Conservation (phyloP, 2,113 vertebrate species). For the Laticauda laticaudata region DNA sequence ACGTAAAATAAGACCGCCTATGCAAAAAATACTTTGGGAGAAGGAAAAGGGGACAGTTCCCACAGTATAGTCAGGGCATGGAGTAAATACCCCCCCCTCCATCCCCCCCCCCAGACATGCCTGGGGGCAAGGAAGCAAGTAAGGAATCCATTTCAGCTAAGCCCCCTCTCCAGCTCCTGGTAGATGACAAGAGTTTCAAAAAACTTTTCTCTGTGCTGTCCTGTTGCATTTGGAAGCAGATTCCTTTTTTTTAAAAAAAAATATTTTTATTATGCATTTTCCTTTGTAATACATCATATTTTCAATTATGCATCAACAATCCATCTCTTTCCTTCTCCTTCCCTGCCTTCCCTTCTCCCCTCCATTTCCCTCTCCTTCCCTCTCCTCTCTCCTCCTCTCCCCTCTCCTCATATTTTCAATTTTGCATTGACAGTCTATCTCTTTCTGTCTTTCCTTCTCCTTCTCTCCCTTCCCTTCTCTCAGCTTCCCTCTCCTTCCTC, state of each 20-base stretch:
- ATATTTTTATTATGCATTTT: no score
- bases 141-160: neutral
- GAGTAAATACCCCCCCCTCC: neutral
- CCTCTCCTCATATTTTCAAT: no score
- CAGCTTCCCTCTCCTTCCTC: no score
- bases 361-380: no score
- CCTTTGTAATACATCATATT: no score
- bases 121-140: neutral
- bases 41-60: slow-evolving; percentile 17
- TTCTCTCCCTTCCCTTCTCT: no score
- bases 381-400: no score
- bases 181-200: neutral
- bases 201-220: neutral
- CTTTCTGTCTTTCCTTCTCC: no score
- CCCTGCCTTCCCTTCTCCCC: no score
- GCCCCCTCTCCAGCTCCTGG: neutral
- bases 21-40: slow-evolving; percentile 24
- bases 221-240: neutral
- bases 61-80: neutral
- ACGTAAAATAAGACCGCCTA: slow-evolving; percentile 12
- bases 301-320: no score
- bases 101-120: neutral
- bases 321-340: no score
- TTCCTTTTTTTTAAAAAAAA: neutral
- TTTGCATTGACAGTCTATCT: no score